Conservation (phyloP, 2,797 vertebrate genomes). For the Todus mexicanus region DNA sequence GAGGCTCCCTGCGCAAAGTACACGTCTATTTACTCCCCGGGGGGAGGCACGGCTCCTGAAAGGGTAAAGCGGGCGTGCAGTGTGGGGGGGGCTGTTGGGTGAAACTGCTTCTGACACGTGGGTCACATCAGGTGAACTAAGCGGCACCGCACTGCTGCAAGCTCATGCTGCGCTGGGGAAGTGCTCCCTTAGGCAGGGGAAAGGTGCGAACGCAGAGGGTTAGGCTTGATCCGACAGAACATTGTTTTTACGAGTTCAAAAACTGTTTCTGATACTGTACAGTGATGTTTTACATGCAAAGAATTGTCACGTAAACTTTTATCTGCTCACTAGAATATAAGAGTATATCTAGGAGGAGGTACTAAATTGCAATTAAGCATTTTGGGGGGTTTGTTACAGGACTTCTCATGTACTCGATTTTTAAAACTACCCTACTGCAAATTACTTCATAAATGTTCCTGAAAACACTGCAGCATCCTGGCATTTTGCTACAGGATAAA, state of each 20-base stretch:
- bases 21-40: rapidly evolving
- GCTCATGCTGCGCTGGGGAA: rapidly evolving
- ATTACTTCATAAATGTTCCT: conserved; percentile 22
- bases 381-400: neutral
- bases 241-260: neutral
- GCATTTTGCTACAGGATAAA: conserved; percentile 4
- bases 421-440: conserved; percentile 41
- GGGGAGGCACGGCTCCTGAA: neutral
- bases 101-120: neutral
- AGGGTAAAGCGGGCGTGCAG: neutral
- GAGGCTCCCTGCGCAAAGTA: rapidly evolving
- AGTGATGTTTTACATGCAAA: neutral
- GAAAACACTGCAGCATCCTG: conserved; percentile 9
- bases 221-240: neutral
- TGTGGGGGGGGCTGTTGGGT: rapidly evolving
- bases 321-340: neutral
- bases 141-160: neutral
- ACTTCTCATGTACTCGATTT: neutral
- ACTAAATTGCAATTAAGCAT: neutral
- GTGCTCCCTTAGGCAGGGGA: neutral
- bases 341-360: neutral
- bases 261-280: neutral
- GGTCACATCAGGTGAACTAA: neutral
- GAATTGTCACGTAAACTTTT: neutral
- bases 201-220: neutral